Evolutionary conservation across 2,113 vertebrate genomes (phyloP).

Genomic region (Suncus etruscus): DNA sequence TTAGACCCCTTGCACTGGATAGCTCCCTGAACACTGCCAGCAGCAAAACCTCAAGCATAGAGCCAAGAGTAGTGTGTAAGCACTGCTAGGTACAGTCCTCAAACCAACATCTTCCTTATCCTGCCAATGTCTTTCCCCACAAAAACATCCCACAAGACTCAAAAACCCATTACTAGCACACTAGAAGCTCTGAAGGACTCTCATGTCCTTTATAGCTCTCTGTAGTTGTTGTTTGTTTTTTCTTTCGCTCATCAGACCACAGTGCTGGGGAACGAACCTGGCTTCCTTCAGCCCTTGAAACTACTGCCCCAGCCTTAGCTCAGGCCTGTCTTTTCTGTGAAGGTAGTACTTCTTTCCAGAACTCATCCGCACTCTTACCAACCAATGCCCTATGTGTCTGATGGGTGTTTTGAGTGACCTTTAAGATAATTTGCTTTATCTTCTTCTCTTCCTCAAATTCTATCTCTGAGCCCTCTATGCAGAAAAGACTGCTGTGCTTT

Average conservation of each 20-base stretch:
- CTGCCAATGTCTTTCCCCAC: background rate
- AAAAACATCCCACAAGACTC: background rate
- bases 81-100: no score
- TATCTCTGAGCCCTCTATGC: slow-evolving; percentile 3
- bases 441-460: background rate
- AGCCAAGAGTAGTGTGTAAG: no score
- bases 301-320: background rate
- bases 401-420: background rate
- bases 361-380: slow-evolving; percentile 19
- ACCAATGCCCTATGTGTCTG: background rate
- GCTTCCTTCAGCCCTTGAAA: no score
- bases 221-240: background rate
- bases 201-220: background rate
- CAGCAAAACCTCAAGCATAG: no score
- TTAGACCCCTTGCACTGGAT: no score
- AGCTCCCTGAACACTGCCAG: no score
- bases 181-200: background rate
- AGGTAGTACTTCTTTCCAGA: background rate
- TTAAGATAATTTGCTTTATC: background rate
- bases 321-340: slow-evolving; percentile 27
- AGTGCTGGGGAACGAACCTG: no score
- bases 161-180: background rate
- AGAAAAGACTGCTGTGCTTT: slow-evolving; percentile 11
- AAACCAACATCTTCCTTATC: no score
- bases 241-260: background rate